Evolutionary conservation across 2,113 vertebrate genomes (phyloP), one percentile per base, ranked within the genome.

Genomic region (Corythornis cristatus): DNA sequence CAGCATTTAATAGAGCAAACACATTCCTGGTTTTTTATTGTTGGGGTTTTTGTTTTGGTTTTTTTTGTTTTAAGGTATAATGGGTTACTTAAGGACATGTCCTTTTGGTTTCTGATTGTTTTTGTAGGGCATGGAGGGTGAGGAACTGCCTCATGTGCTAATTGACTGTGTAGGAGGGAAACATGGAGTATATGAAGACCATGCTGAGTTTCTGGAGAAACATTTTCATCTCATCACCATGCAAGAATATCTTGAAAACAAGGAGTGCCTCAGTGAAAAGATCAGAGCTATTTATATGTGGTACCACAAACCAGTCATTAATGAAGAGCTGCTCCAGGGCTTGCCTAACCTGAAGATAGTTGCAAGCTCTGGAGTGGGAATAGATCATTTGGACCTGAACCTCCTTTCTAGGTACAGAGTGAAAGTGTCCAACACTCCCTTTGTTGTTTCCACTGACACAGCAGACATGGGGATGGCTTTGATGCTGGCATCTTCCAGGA

Each of bases 401-500:
- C 95, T 98, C 74, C 89, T 98, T 21, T 93, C 67, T 86, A 96
- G 97, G 51, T 96, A 96, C 12, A 98, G 98, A 4, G 97, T 98
- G 66, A 98, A 98, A 90, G 93, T 98, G 53, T 76, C 97, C 91
- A 98, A 98, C 96, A 98, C 98, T 5, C 98, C 98, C 0, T 93
- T 93, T 7, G 91, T 95, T 29, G 98, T 98, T 54, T 97, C 97
- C 67, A 94, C 68, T 23, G 96, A 98, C 91, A 98, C 98, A 6
- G 98, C 98, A 17, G 98, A 98, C 53, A 61, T 98, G 7, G 98
- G 92, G 10, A 97, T 98, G 97, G 97, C 95, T 83, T 93, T 99
- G 81, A 95, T 99, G 58, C 96, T 99, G 81, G 98, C 98, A 4
- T 98, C 98, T 5, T 97, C 98, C 51, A 95, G 97, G 48, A 98